Evolutionary conservation across 2,113 vertebrate genomes (phyloP), one percentile per base, ranked within the genome.

Genomic region (Pleuronectes platessa): DNA sequence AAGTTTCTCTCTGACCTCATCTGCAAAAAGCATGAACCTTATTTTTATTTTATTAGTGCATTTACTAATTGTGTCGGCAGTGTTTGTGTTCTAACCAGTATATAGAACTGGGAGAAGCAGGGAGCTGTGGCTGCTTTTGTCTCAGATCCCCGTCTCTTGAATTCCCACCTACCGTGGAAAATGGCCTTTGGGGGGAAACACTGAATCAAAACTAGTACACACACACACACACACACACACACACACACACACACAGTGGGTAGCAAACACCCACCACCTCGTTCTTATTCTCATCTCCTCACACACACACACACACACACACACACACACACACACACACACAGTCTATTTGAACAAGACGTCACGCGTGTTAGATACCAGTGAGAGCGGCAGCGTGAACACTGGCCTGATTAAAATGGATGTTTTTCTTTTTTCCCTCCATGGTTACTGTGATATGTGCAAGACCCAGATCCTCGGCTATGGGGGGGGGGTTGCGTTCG

Each of bases 361-460:
- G 68, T 71, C 71, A 81, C 20, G 62, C 76, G 82, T 66, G 83
- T 86, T 80, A 79, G 78, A 64, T 40, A 5, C 49, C 17, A 2
- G 58, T 20, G 5, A 75, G 77, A 75, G 61, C 56, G 68, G 64
- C 27, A 53, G 72, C 68, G 0, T 66, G 62, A 62, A 35, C 21
- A 13, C 65, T 81, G 70, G 72, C 79, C 86, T 88, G 86, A 90
- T 56, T 90, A 89, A 89, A 89, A 89, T 81, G 61, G 76, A 79
- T 87, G 68, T 61, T 26, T 78, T 74, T 86, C 70, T 66, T 31
- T 23, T 20, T 26, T 66, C 13, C 63, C 61, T 84, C 64, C 67
- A 55, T 58, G 58, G 78, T 87, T 83, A 80, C 74, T 76, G 80
- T 63, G 66, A 87, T 81, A 45, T 76, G 81, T 67, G 63, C 71